Conservation (phyloP, 1,140 invertebrate genomes). For the Drosophila virilis region DNA sequence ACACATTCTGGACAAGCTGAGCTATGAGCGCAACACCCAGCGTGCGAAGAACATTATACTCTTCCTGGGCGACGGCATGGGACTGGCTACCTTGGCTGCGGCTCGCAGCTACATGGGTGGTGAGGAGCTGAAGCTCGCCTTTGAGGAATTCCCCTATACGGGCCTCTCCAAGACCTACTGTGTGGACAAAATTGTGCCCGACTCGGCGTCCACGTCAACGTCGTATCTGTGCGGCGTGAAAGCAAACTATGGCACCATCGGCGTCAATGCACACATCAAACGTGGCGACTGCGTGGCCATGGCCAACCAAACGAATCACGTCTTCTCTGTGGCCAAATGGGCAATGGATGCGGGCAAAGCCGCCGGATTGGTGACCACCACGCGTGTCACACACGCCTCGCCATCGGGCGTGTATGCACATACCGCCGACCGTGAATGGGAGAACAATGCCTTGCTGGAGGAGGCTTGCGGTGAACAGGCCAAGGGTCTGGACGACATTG, state of each 20-base stretch:
- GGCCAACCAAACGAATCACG: slow-evolving; percentile 86
- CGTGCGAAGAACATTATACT: slow-evolving; percentile 90
- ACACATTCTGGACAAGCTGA: slow-evolving; percentile 62
- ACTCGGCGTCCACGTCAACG: slow-evolving; percentile 90
- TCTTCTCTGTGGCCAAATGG: slow-evolving; percentile 89
- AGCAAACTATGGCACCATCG: slow-evolving; percentile 91
- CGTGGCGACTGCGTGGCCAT: slow-evolving; percentile 86
- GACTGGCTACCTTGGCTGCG: slow-evolving; percentile 89
- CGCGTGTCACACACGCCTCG: slow-evolving; percentile 92
- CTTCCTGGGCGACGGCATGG: slow-evolving; percentile 93
- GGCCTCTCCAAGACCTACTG: slow-evolving; percentile 94
- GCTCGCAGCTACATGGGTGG: slow-evolving; percentile 87
- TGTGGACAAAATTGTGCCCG: slow-evolving; percentile 91
- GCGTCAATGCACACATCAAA: slow-evolving; percentile 88
- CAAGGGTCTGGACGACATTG: slow-evolving; percentile 88
- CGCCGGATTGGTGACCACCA: slow-evolving; percentile 92
- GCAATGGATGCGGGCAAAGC: slow-evolving; percentile 89
- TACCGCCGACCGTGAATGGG: slow-evolving; percentile 90
- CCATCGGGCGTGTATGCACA: slow-evolving; percentile 91
- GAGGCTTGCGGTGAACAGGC: slow-evolving; percentile 76
- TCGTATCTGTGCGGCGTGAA: slow-evolving; percentile 94
- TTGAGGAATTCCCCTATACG: slow-evolving; percentile 91
- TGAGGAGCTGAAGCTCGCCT: slow-evolving; percentile 89
- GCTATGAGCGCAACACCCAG: slow-evolving; percentile 83
- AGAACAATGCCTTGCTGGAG: slow-evolving; percentile 87